These are phyloP conservation scores for Vulpes ferrilata DNA, from an alignment of 2,113 vertebrate species.

Conservation along the genomic window DNA sequence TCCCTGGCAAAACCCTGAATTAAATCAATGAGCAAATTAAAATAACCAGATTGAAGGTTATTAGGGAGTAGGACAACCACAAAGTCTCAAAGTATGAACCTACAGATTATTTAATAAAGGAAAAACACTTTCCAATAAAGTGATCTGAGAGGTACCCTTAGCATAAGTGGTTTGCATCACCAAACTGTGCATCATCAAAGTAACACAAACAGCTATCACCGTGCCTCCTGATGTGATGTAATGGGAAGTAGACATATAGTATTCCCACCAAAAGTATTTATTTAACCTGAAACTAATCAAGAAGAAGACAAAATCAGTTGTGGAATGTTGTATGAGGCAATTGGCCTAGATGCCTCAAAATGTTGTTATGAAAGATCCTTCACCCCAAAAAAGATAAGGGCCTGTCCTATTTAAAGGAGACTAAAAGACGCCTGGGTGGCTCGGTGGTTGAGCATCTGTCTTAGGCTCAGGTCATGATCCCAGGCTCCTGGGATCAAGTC, in stretches of 20 bases:
- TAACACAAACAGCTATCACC: not conserved
- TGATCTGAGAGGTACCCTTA: not conserved
- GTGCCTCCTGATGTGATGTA: not conserved
- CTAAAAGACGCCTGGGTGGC: not conserved
- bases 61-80: not conserved
- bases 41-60: not conserved
- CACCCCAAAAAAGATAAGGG: not conserved
- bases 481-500: too few relatives aligned
- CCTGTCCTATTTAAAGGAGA: not conserved
- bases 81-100: not conserved
- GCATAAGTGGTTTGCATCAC: not conserved
- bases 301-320: slow-evolving; percentile 38
- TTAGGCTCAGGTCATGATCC: too few relatives aligned
- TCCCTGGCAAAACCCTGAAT: not conserved
- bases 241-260: not conserved
- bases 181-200: not conserved
- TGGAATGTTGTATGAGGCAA: slow-evolving; percentile 19
- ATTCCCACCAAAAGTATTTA: not conserved
- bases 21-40: slow-evolving; percentile 22
- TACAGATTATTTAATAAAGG: not conserved
- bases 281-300: slow-evolving; percentile 5
- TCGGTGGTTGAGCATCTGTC: too few relatives aligned
- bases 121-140: not conserved
- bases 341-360: not conserved
- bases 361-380: not conserved